phyloP scores from a whole-genome alignment of 53 echinoderm and acorn worm species.

The Stichopus horrens region DNA sequence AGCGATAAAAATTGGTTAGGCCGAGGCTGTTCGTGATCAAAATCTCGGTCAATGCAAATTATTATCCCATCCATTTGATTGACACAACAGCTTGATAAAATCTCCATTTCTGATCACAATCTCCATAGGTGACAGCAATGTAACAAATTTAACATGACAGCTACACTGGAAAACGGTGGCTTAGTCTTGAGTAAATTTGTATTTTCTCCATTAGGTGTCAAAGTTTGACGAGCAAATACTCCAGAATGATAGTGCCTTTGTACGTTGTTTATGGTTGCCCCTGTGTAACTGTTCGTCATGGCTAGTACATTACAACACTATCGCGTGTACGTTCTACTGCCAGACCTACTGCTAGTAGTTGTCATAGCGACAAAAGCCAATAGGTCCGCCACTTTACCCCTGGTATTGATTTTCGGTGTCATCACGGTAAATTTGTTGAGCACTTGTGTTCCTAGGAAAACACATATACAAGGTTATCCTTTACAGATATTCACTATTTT shows the following conservation, averaged over 20 bases:
- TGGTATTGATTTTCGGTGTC: slow-evolving; percentile 20
- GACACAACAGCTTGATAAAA: not conserved
- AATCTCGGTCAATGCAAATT: not conserved
- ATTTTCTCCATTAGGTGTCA: slow-evolving; percentile 19
- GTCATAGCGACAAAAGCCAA: slow-evolving; percentile 22
- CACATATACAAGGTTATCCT: no score
- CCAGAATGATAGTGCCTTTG: not conserved
- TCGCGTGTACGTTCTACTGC: not conserved
- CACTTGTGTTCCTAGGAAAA: not conserved
- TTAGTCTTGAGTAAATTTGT: slow-evolving; percentile 35
- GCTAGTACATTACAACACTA: not conserved
- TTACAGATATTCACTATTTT: no score
- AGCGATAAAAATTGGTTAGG: not conserved
- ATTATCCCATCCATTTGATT: not conserved
- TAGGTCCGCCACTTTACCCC: slow-evolving; percentile 37
- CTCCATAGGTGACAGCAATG: slow-evolving; percentile 29
- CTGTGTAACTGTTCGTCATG: not conserved
- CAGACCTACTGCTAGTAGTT: not conserved
- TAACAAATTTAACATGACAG: slow-evolving; percentile 10
- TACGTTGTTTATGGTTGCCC: not conserved
- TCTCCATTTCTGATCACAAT: not conserved
- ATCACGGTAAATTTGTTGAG: not conserved
- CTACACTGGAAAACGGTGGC: slow-evolving; percentile 3
- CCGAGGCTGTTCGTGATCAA: not conserved
- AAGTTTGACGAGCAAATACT: slow-evolving; percentile 26